Base-by-base conservation (phyloP, 2,113 vertebrate species). In the Engystomops pustulosus region DNA sequence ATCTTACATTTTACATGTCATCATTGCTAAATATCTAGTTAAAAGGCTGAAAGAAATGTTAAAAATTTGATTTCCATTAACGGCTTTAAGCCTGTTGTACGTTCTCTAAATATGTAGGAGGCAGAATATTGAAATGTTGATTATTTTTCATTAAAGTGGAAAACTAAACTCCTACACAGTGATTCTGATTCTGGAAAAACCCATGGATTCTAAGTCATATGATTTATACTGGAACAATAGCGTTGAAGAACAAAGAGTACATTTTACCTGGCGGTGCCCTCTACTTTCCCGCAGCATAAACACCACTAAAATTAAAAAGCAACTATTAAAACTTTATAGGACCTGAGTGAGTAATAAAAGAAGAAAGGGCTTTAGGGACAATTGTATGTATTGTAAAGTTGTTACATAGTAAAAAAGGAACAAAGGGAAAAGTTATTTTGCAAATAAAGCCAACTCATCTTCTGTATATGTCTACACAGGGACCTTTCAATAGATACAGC, bases 291-390 rank as follows among this genome's bases (percentile, higher is more conserved):
- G 77, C 84, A 91, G 88, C 83, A 90, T 89, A 92, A 92, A 91
- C 88, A 90, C 90, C 90, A 93, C 91, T 93, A 93, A 93, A 93
- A 94, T 92, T 90, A 93, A 90, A 93, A 91, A 90, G 90, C 89
- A 88, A 84, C 88, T 91, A 90, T 91, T 93, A 93, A 85, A 85
- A 90, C 86, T 87, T 93, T 92, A 92, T 91, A 92, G 88, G 87
- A 69, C 80, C 58, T 83, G 87, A 53, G 38, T 88, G 91, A 90
- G 84, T 53, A 84, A 89, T 92, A 88, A 90, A 91, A 88, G 62
- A 55, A 85, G 85, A 88, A 86, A 86, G 65, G 6, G 44, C 14
- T 51, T 0, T 80, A 87, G 77, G 88, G 87, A 83, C 45, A 32
- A 79, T 68, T 85, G 62, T 70, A 60, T 69, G 60, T 44, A 85